Evolutionary conservation across 2,888 invertebrate species (phyloP).

Genomic region (Argynnis bischoffii): DNA sequence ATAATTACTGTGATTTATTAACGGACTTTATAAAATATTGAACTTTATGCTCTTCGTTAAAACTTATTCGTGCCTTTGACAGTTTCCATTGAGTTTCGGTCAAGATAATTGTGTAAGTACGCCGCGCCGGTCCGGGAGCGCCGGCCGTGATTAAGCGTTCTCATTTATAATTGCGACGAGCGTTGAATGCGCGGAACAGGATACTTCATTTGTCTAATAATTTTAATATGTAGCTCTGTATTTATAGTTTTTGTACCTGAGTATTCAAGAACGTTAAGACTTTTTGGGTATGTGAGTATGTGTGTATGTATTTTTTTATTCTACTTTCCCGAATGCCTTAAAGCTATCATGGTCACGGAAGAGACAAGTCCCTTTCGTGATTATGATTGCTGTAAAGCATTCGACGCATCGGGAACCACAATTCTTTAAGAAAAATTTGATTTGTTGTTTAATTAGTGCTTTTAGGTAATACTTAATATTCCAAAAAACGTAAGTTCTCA

Average conservation of each 20-base stretch:
- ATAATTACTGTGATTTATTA: neutral
- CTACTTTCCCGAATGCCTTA: too few species aligned
- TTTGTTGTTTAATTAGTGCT: too few species aligned
- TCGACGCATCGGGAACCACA: too few species aligned
- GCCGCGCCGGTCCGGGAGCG: neutral
- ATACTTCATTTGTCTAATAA: neutral
- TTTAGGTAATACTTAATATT: too few species aligned
- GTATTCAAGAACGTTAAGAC: too few species aligned
- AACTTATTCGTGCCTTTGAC: constrained; percentile 6
- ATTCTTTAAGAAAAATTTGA: too few species aligned
- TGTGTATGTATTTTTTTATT: too few species aligned
- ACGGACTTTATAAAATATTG: constrained; percentile 2
- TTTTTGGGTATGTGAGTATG: too few species aligned
- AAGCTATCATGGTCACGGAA: too few species aligned
- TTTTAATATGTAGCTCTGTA: neutral
- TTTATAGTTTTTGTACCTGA: neutral
- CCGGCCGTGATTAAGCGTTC: neutral
- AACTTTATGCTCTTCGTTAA: neutral
- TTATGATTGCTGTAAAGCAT: too few species aligned
- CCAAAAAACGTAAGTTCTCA: too few species aligned
- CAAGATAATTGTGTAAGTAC: constrained; percentile 6
- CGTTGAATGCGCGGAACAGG: neutral
- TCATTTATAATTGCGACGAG: neutral
- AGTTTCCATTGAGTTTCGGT: constrained; percentile 1
- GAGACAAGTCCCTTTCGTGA: too few species aligned